Conservation (phyloP, 2,113 vertebrate genomes). For the Isichthys henryi region DNA sequence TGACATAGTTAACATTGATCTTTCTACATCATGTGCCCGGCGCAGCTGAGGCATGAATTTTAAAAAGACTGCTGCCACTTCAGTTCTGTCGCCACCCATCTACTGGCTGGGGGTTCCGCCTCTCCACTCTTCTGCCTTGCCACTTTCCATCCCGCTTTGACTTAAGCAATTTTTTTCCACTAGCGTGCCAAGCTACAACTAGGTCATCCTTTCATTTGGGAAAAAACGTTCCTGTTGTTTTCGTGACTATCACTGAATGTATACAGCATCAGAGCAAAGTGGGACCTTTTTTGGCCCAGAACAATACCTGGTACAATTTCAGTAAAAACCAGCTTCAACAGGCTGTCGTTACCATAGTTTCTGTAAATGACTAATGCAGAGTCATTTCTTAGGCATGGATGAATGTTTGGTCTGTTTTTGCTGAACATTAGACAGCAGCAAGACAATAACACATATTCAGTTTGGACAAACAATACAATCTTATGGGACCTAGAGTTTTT, state of each 20-base stretch:
- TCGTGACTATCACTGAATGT: not conserved
- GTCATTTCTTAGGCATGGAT: not conserved
- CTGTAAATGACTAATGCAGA: not conserved
- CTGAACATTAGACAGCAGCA: not conserved
- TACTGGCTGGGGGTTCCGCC: not conserved
- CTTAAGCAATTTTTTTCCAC: not conserved
- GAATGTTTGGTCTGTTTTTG: not conserved
- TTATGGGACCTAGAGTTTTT: not conserved
- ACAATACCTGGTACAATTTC: not conserved
- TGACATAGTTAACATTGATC: not conserved
- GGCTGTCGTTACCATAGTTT: not conserved
- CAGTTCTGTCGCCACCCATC: not conserved
- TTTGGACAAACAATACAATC: not conserved
- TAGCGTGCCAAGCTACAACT: not conserved
- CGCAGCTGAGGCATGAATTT: not conserved
- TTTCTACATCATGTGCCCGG: not conserved
- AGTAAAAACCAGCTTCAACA: not conserved
- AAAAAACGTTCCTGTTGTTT: not conserved
- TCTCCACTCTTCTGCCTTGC: not conserved
- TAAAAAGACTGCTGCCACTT: not conserved
- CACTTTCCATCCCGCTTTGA: not conserved
- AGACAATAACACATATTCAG: not conserved
- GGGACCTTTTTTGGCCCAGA: not conserved
- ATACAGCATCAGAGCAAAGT: not conserved
- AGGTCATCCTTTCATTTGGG: not conserved